Evolutionary conservation across 2,113 vertebrate species (phyloP), one percentile per base, ranked within the genome.

Genomic region (Ornithorhynchus anatinus): DNA sequence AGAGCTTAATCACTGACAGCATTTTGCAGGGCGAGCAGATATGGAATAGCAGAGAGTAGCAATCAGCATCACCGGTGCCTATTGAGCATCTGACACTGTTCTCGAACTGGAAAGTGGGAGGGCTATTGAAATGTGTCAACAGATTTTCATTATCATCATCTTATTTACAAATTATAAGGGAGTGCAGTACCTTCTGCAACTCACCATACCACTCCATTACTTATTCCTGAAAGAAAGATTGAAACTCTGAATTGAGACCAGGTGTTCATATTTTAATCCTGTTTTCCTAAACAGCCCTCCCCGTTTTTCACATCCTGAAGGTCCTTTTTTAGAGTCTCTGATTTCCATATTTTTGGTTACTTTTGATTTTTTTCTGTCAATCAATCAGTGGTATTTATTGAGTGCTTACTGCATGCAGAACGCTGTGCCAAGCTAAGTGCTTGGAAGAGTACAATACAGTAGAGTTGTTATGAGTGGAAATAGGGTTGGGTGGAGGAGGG

Each of bases 231-330:
- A 68, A 31, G 77, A 56, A 45, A 10, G 31, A 10, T 59, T 23
- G 29, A 60, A n/a, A 29, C 44, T 70, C 51, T 75, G n/a, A 43
- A 70, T 59, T 68, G 36, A 12, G 15, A 80, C 40, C 57, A 63
- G 67, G 66, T 74, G 60, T 75, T 48, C 32, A 62, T 19, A 27
- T 75, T 47, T 38, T 25, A 67, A 62, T 67, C 54, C 33, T 35
- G 6, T 48, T 66, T 70, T 37, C 4, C 62, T 52, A 15, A 31
- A 31, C 56, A 59, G 11, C 29, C 11, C 19, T n/a, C 51, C 38
- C 62, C 51, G 54, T 47, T 64, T 35, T 29, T 56, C 60, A 58
- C 56, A 29, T 36, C 20, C 31, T 62, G 27, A 63, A n/a, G 81
- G 74, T 56, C 45, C 65, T 37, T 32, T 20, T 65, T 51, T 64